Conservation (phyloP, 2,113 vertebrate genomes). For the Todiramphus saurophagus region DNA sequence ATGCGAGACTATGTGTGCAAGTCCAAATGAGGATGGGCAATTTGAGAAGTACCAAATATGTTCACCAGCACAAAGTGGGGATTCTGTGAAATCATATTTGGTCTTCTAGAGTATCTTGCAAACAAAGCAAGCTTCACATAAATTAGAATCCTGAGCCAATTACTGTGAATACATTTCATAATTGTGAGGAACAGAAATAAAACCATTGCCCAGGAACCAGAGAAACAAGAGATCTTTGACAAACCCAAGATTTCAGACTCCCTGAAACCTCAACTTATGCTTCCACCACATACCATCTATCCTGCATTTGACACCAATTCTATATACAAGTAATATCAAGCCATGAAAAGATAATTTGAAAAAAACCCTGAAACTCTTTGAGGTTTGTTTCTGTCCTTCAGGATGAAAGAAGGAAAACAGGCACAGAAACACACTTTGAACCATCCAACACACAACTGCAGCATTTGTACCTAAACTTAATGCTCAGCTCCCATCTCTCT, state of each 20-base stretch:
- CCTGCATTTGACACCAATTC: background rate
- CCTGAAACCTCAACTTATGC: background rate
- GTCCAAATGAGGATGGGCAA: background rate
- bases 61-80: background rate
- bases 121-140: background rate
- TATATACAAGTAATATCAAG: background rate
- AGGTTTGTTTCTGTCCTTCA: background rate
- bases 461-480: background rate
- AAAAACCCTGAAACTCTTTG: background rate
- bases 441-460: background rate
- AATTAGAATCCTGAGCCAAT: background rate
- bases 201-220: background rate
- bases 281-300: background rate
- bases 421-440: background rate
- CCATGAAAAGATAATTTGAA: background rate
- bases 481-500: background rate
- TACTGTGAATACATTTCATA: background rate
- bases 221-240: background rate
- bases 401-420: background rate
- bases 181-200: background rate
- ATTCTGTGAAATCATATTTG: background rate
- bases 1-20: background rate
- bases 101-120: background rate
- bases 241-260: background rate
- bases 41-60: background rate